Percentiles rank a stretch among this genome's conserved stretches.
These are phyloP conservation scores for Platysteira castanea DNA, from an alignment of 2,113 vertebrate species.

Conservation along the genomic window DNA sequence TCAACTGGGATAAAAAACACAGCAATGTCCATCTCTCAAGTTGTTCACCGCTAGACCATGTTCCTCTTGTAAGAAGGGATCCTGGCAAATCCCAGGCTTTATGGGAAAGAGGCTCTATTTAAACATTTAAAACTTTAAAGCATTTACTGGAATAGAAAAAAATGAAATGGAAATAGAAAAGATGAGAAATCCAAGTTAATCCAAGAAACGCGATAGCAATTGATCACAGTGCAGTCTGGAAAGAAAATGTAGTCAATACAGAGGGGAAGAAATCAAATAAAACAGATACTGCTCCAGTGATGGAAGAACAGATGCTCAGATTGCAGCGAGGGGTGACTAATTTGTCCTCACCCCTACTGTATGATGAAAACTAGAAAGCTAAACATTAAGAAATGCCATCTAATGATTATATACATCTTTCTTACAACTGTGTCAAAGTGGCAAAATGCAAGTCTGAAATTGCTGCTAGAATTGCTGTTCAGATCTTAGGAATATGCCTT, in stretches of 20 bases:
- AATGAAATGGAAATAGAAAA: background rate
- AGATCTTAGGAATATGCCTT: background rate
- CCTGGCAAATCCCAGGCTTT: background rate
- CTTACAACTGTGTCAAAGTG: background rate
- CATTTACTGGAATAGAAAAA: constrained; percentile 1
- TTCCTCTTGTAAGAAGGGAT: background rate
- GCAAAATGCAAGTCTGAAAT: background rate
- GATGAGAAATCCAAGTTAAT: constrained; percentile 39
- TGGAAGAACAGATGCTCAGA: background rate
- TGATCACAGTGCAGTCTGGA: background rate
- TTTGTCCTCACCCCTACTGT: background rate
- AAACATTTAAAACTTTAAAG: constrained; percentile 41
- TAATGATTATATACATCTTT: background rate
- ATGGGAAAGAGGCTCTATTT: constrained; percentile 3
- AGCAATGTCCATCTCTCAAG: background rate
- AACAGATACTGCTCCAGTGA: background rate
- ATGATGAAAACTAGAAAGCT: background rate
- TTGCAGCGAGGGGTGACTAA: background rate
- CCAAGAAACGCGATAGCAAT: background rate
- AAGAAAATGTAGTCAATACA: background rate
- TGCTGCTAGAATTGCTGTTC: background rate
- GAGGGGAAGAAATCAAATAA: background rate
- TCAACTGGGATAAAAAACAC: background rate
- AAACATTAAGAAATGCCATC: background rate
- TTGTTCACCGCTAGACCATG: background rate